Evolutionary conservation across 2,888 invertebrate genomes (phyloP).

Genomic region (Anarsia innoxiella): DNA sequence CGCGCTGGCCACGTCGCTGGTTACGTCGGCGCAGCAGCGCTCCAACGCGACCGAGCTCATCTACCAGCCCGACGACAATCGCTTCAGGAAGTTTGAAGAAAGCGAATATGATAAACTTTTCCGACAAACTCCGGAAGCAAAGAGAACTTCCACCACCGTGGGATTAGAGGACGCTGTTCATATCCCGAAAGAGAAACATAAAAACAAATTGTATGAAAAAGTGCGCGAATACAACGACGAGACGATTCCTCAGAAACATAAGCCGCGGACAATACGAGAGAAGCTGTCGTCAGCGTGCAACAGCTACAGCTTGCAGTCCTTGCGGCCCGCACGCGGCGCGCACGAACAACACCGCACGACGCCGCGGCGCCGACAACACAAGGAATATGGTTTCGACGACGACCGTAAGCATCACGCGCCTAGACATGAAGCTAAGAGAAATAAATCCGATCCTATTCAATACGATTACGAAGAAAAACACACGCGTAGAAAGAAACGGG

Average conservation of each 20-base stretch:
- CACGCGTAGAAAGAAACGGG: conserved; percentile 22
- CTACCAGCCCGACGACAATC: conserved; percentile 35
- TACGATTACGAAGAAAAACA: conserved; percentile 1
- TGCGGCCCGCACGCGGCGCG: background rate
- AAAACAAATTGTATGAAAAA: conserved; percentile 23
- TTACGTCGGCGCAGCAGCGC: too few species aligned
- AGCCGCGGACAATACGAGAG: conserved; percentile 29
- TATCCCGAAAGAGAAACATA: conserved; percentile 27
- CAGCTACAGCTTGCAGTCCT: conserved; percentile 34
- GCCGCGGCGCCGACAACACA: conserved; percentile 19
- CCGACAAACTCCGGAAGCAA: background rate
- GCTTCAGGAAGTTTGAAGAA: conserved; percentile 31
- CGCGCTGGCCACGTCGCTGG: conserved; percentile 15
- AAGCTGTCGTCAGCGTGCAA: conserved; percentile 33
- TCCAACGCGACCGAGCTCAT: conserved; percentile 36
- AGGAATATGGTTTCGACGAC: conserved; percentile 13
- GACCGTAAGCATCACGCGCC: too few species aligned
- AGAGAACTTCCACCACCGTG: background rate
- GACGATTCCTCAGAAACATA: conserved; percentile 27
- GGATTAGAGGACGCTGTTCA: too few species aligned
- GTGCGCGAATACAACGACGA: conserved; percentile 4
- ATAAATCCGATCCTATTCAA: background rate
- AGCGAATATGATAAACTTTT: conserved; percentile 29
- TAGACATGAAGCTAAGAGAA: conserved; percentile 2
- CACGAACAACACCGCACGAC: conserved; percentile 16